Percentiles rank a stretch among this genome's conserved stretches.
Evolutionary conservation across 2,888 invertebrate genomes (phyloP).

Genomic region (Drosophila anomalata): DNA sequence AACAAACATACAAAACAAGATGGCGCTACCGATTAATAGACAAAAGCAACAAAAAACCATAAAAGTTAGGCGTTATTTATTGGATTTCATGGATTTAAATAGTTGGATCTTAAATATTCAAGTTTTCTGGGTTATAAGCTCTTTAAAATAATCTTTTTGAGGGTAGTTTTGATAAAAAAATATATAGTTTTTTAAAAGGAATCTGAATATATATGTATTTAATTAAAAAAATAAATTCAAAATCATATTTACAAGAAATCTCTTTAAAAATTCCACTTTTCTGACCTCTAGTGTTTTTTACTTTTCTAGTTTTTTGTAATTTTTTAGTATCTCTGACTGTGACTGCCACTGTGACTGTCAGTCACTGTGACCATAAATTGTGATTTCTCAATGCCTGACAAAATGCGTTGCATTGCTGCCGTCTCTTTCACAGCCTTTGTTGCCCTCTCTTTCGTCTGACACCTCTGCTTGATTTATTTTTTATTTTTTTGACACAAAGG

Average conservation of each 20-base stretch:
- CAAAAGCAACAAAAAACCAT: conserved; percentile 46
- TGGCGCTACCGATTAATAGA: conserved; percentile 71
- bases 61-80: conserved; percentile 17
- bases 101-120: too few relatives aligned
- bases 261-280: conserved; percentile 4
- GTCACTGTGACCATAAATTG: conserved; percentile 54
- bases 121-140: too few relatives aligned
- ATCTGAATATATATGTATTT: too few relatives aligned
- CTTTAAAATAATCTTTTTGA: too few relatives aligned
- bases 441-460: conserved; percentile 23
- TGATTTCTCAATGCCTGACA: conserved; percentile 71
- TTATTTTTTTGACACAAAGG: conserved; percentile 14
- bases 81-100: background rate
- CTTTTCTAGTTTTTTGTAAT: background rate
- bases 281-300: conserved; percentile 12
- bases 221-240: too few relatives aligned
- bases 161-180: too few relatives aligned
- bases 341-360: background rate
- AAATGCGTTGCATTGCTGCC: conserved; percentile 55
- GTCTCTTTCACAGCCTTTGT: conserved; percentile 16
- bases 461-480: conserved; percentile 48
- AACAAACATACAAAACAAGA: conserved; percentile 61
- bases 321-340: background rate
- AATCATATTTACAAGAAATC: too few relatives aligned
- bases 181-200: too few relatives aligned